Conservation (phyloP, 1,140 invertebrate species). For the Drosophila gunungcola region DNA sequence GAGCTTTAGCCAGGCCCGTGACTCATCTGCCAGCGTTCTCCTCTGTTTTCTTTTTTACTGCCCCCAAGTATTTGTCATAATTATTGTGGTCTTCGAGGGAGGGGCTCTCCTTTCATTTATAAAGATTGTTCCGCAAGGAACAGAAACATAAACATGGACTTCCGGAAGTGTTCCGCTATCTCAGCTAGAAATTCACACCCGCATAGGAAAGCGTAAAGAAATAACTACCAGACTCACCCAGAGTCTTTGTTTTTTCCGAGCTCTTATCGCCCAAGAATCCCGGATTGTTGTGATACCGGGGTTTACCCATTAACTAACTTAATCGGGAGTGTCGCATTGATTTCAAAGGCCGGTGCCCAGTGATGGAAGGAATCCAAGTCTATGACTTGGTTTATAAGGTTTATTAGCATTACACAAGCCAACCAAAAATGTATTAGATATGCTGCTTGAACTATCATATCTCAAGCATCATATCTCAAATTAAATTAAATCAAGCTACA, state of each 20-base stretch:
- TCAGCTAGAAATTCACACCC: conserved; percentile 2
- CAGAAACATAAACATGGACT: background rate
- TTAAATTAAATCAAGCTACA: no score
- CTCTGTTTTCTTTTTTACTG: conserved; percentile 17
- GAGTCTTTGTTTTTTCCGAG: conserved; percentile 20
- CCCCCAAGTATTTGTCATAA: conserved; percentile 55
- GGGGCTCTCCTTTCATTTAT: conserved; percentile 14
- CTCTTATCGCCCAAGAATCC: conserved; percentile 12
- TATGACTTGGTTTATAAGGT: no score
- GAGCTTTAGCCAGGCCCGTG: conserved; percentile 40
- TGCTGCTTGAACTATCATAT: no score
- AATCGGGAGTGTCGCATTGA: background rate
- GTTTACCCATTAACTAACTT: background rate
- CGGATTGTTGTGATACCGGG: conserved; percentile 1
- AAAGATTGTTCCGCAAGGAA: background rate
- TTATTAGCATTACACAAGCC: no score
- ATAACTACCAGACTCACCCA: conserved; percentile 10
- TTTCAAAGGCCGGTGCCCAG: background rate
- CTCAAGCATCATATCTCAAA: no score
- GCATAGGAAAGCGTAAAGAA: conserved; percentile 14
- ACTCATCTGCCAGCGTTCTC: conserved; percentile 56
- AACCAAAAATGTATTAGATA: no score
- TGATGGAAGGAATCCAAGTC: background rate
- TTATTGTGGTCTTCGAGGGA: conserved; percentile 38
- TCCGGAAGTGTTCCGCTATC: conserved; percentile 3